Evolutionary conservation across 2,113 vertebrate genomes (phyloP).

Genomic region (Rhynchomys soricoides): DNA sequence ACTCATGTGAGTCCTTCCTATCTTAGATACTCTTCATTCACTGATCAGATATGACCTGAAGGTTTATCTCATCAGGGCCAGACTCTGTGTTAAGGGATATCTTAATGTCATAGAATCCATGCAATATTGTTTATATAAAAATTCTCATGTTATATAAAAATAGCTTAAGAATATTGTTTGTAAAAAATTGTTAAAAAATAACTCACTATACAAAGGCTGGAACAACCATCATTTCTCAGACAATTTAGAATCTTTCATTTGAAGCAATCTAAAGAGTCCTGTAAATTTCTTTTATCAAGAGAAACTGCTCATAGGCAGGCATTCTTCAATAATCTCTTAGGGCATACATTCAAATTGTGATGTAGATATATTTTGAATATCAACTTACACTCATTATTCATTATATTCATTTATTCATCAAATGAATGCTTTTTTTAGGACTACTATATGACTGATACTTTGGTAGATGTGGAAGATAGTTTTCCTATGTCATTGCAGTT

Average conservation of each 20-base stretch:
- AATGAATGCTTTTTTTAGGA: not conserved
- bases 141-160: no score
- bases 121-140: no score
- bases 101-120: not conserved
- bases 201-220: not conserved
- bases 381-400: not conserved
- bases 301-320: not conserved
- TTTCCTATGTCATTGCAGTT: not conserved
- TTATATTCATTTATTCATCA: not conserved
- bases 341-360: not conserved
- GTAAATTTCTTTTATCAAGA: not conserved
- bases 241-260: not conserved
- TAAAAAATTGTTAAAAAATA: not conserved
- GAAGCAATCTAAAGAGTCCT: not conserved
- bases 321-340: not conserved
- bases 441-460: not conserved
- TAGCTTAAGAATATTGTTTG: not conserved
- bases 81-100: not conserved
- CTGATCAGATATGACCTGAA: not conserved
- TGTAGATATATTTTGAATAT: not conserved
- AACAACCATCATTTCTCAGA: not conserved
- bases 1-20: not conserved
- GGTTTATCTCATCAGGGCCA: rapidly evolving
- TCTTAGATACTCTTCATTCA: not conserved
- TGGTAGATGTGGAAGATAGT: not conserved